These are phyloP conservation scores for Entelurus aequoreus DNA, from an alignment of 2,113 vertebrate species.

Conservation along the genomic window DNA sequence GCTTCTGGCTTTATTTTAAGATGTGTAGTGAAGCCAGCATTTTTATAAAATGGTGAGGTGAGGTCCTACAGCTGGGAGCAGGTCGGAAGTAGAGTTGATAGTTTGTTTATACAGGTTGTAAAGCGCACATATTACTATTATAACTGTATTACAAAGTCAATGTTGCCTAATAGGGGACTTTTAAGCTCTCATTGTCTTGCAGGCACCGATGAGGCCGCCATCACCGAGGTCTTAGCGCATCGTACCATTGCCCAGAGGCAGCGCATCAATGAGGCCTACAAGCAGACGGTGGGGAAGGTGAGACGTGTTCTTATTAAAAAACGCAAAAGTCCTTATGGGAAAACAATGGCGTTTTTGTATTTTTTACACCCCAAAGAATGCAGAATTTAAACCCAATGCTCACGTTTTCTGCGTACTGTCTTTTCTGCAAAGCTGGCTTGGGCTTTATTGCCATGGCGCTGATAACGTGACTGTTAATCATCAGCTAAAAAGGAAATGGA, in stretches of 20 bases:
- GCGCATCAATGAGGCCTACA: constrained; percentile 84
- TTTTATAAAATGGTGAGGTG: too few relatives aligned
- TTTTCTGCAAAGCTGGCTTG: neutral
- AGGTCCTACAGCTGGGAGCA: too few relatives aligned
- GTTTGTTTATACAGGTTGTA: too few relatives aligned
- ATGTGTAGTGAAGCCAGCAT: too few relatives aligned
- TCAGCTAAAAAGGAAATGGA: constrained; percentile 40
- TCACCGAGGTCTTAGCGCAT: constrained; percentile 73
- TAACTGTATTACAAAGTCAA: too few relatives aligned
- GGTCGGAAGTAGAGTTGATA: too few relatives aligned
- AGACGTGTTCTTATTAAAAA: constrained; percentile 4
- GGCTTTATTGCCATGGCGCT: neutral
- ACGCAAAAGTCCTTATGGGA: neutral
- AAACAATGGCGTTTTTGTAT: neutral
- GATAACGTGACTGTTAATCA: constrained; percentile 37
- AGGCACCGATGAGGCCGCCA: constrained; percentile 86
- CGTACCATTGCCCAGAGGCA: constrained; percentile 83
- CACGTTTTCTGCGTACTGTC: neutral
- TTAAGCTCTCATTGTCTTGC: neutral
- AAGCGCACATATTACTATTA: too few relatives aligned
- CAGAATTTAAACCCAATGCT: too few relatives aligned
- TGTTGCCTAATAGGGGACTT: too few relatives aligned
- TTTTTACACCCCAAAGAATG: too few relatives aligned
- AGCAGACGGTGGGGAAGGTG: constrained; percentile 86
- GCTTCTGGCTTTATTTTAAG: too few relatives aligned